Evolutionary conservation across 2,888 invertebrate genomes (phyloP).

Genomic region (Cosmopolites sordidus): DNA sequence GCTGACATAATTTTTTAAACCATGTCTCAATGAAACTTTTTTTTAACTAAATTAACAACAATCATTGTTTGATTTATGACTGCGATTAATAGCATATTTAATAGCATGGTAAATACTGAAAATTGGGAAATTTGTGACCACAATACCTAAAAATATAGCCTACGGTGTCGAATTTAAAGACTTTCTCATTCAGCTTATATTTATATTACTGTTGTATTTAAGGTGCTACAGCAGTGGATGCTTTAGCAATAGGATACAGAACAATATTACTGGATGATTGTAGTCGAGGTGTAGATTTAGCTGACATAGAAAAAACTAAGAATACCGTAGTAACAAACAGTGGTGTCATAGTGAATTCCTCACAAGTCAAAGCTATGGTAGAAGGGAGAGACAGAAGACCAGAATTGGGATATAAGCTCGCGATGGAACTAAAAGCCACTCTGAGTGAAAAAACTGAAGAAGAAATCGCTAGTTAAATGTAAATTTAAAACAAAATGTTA

Average conservation of each 20-base stretch:
- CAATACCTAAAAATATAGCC: too few relatives aligned
- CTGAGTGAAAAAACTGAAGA: constrained; percentile 10
- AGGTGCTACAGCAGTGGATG: constrained; percentile 86
- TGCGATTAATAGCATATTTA: too few relatives aligned
- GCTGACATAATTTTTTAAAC: too few relatives aligned
- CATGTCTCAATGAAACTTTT: too few relatives aligned
- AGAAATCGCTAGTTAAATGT: not conserved
- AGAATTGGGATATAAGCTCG: constrained; percentile 83
- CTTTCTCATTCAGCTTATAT: constrained; percentile 39
- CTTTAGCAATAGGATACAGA: constrained; percentile 85
- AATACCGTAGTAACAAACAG: constrained; percentile 68
- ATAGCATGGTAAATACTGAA: too few relatives aligned
- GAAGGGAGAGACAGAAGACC: constrained; percentile 82
- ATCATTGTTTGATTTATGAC: too few relatives aligned
- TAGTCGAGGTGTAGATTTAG: constrained; percentile 79
- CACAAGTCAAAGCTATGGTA: constrained; percentile 80
- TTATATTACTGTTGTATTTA: not conserved
- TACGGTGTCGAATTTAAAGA: too few relatives aligned
- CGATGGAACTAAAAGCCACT: constrained; percentile 67
- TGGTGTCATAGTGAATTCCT: constrained; percentile 77
- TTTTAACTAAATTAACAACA: too few relatives aligned
- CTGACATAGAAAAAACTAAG: constrained; percentile 81
- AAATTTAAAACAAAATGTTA: too few relatives aligned
- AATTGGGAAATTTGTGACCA: too few relatives aligned
- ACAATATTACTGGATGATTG: constrained; percentile 88